Evolutionary conservation across 35 echinoderm and acorn worm species (phyloP).

Genomic region (Heliocidaris erythrogramma): DNA sequence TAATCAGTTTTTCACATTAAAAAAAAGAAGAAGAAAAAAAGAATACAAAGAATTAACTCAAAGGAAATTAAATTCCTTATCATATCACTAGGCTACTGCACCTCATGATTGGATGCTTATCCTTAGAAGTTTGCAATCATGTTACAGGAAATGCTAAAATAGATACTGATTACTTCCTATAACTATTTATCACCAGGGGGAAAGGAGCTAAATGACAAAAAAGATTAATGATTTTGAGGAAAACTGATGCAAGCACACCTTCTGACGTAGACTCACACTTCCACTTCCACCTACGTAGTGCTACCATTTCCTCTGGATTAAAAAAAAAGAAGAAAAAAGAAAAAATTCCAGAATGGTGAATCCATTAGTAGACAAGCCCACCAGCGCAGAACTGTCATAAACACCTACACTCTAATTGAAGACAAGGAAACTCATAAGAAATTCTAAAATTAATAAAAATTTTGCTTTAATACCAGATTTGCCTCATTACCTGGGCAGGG

Average conservation of each 20-base stretch:
- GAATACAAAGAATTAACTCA: background rate
- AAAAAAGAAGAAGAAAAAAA: too few relatives aligned
- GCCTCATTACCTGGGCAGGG: background rate
- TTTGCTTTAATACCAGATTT: background rate
- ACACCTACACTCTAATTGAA: background rate
- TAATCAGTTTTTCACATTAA: too few relatives aligned
- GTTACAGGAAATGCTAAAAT: background rate
- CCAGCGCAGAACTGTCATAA: background rate
- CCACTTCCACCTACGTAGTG: background rate
- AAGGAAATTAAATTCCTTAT: too few relatives aligned
- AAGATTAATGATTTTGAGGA: too few relatives aligned
- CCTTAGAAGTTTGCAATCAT: too few relatives aligned
- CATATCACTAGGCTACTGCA: too few relatives aligned
- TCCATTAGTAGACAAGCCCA: background rate
- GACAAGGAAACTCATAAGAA: background rate
- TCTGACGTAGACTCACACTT: background rate
- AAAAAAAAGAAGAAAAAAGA: too few relatives aligned
- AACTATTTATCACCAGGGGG: too few relatives aligned
- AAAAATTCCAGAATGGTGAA: background rate
- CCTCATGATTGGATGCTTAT: too few relatives aligned
- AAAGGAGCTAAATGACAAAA: too few relatives aligned
- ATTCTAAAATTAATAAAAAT: background rate
- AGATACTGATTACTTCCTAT: background rate
- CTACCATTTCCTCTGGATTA: background rate
- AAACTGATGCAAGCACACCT: too few relatives aligned